A percentile compares a stretch with the other conserved stretches of the same genome.
phyloP scores from a whole-genome alignment of 2,113 vertebrate species.

The Peromyscus californicus region DNA sequence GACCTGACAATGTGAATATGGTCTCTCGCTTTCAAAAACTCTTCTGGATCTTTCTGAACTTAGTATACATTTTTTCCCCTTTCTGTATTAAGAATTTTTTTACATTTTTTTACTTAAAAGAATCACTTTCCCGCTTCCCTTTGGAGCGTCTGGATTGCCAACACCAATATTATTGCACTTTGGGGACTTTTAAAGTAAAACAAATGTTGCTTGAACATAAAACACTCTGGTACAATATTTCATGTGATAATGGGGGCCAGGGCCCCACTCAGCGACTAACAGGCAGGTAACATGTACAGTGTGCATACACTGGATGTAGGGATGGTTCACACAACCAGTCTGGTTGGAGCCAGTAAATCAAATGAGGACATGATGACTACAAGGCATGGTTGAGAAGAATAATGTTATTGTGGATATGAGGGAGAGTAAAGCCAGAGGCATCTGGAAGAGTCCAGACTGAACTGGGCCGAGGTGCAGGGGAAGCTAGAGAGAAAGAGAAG shows the following conservation, averaged over 20 bases:
- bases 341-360: background rate
- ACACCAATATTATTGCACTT: background rate
- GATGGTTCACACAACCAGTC: background rate
- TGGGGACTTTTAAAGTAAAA: background rate
- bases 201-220: background rate
- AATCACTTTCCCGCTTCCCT: background rate
- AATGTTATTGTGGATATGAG: background rate
- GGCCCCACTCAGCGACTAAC: background rate
- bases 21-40: background rate
- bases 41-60: background rate
- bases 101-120: background rate
- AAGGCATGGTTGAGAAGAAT: background rate
- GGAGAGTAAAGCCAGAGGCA: background rate
- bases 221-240: background rate
- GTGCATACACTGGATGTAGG: background rate
- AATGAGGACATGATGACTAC: rapidly evolving
- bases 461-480: background rate
- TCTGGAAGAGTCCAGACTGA: background rate
- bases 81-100: background rate
- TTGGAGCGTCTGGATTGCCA: background rate
- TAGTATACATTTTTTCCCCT: background rate
- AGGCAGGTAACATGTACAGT: background rate
- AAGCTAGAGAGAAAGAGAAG: background rate
- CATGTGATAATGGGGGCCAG: background rate
- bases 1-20: background rate